phyloP scores from a whole-genome alignment of 1,140 invertebrate genomes.

The Drosophila orena region DNA sequence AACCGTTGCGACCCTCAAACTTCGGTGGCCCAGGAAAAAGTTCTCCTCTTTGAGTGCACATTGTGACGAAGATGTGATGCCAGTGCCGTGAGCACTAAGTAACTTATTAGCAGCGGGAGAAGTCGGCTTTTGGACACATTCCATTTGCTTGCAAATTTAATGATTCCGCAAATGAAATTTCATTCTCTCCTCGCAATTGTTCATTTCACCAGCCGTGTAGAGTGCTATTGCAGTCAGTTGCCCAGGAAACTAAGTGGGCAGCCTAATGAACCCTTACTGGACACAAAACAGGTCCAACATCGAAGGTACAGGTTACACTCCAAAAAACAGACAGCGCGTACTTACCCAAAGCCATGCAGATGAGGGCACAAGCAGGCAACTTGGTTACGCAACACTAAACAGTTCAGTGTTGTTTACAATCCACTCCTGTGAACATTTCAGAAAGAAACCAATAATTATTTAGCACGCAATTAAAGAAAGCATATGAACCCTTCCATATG shows the following conservation, averaged over 20 bases:
- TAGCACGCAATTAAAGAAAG: too few species aligned
- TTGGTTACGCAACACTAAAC: too few species aligned
- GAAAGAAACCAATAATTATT: too few species aligned
- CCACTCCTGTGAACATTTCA: too few species aligned
- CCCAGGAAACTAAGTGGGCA: slow-evolving; percentile 61
- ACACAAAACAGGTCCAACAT: too few species aligned
- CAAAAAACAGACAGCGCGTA: not conserved
- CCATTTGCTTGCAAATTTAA: slow-evolving; percentile 76
- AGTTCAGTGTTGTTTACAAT: too few species aligned
- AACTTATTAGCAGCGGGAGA: slow-evolving; percentile 18
- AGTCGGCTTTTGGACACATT: slow-evolving; percentile 56
- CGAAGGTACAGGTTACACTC: not conserved
- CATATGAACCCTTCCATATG: too few species aligned
- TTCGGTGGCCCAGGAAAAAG: slow-evolving; percentile 57
- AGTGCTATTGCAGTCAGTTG: not conserved
- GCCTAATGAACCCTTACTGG: not conserved
- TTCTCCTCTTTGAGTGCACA: slow-evolving; percentile 15
- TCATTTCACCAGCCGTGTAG: slow-evolving; percentile 29
- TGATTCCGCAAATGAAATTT: slow-evolving; percentile 71
- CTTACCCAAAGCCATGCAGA: not conserved
- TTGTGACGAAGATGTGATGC: slow-evolving; percentile 1
- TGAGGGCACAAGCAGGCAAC: too few species aligned
- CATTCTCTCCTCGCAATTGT: slow-evolving; percentile 55
- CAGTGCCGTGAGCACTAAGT: not conserved
- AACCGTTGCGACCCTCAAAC: slow-evolving; percentile 51